Evolutionary conservation across 2,888 invertebrate species (phyloP), one percentile per base, ranked within the genome.

Genomic region (Limnephilus rhombicus): DNA sequence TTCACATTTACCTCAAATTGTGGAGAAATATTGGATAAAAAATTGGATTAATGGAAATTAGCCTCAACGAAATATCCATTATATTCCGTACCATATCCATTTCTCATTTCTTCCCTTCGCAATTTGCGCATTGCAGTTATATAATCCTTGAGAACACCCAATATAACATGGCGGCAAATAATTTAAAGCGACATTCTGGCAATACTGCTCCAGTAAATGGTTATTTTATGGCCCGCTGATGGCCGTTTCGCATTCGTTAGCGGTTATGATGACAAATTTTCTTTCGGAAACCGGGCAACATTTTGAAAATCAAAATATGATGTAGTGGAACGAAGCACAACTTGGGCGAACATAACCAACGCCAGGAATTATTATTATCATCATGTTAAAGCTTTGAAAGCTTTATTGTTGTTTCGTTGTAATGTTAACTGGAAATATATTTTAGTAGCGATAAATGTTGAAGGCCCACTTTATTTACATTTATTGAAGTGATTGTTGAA

Each of bases 151-250:
- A 31, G 29, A 82, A 87, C 87, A 68, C 68, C 87, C 37, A 86
- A 86, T 86, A 86, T 45, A 45, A 86, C 86, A 86, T 29, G 86
- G 49, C 45, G 90, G 34, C 15, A 41, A 90, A 90, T 90, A 90
- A 90, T 90, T 90, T 90, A 83, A 83, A 82, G 45, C 90, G 83
- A 83, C 90, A 90, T 90, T 90, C 53, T 90, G 83, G 90, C 82
- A 83, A 90, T 83, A 90, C 81, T 45, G 90, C 49, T 49, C 49
- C 90, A 29, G 82, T 90, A 83, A 90, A 49, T 49, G 90, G 90
- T 29, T 89, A 81, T 80, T 89, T 89, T 89, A 89, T 81, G 89
- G 80, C 89, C 45, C 37, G 81, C 80, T 89, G 89, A 89, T 80
- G 89, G 88, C 68, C 29, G 34, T 24, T 31, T 87, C 87, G 87